Conservation (phyloP, 2,888 invertebrate species). For the Ferrisia virgata region DNA sequence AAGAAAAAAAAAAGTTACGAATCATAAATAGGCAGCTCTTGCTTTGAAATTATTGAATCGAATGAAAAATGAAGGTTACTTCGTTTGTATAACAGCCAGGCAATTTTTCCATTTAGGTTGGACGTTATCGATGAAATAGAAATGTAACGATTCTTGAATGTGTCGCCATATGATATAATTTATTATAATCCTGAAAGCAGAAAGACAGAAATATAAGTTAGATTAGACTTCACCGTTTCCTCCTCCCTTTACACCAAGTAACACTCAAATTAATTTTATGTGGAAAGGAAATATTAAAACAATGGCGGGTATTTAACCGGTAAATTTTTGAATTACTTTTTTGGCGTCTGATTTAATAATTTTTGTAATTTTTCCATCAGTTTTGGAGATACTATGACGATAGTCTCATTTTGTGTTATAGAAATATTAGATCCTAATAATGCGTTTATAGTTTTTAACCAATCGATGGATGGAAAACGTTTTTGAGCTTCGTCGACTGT, state of each 20-base stretch:
- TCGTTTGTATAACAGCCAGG: neutral
- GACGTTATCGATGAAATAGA: conserved; percentile 19
- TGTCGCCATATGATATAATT: conserved; percentile 20
- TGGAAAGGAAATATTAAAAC: no score
- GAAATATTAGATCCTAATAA: neutral
- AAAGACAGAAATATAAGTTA: neutral
- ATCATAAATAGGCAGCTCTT: neutral
- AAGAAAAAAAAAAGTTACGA: neutral
- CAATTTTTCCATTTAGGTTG: conserved; percentile 23
- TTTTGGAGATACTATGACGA: neutral
- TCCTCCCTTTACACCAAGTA: neutral
- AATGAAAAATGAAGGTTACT: conserved; percentile 23
- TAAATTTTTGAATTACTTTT: neutral
- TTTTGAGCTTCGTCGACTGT: conserved; percentile 10
- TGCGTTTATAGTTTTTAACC: conserved; percentile 12
- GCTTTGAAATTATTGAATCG: conserved; percentile 15
- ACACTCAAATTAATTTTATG: neutral
- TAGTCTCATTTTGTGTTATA: neutral
- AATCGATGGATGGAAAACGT: neutral
- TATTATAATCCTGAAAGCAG: neutral
- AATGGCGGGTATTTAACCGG: no score
- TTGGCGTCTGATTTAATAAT: neutral
- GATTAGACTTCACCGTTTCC: no score
- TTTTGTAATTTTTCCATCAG: neutral
- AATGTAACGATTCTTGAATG: conserved; percentile 5